Evolutionary conservation across 2,113 vertebrate species (phyloP).

Genomic region (Corynorhinus townsendii): DNA sequence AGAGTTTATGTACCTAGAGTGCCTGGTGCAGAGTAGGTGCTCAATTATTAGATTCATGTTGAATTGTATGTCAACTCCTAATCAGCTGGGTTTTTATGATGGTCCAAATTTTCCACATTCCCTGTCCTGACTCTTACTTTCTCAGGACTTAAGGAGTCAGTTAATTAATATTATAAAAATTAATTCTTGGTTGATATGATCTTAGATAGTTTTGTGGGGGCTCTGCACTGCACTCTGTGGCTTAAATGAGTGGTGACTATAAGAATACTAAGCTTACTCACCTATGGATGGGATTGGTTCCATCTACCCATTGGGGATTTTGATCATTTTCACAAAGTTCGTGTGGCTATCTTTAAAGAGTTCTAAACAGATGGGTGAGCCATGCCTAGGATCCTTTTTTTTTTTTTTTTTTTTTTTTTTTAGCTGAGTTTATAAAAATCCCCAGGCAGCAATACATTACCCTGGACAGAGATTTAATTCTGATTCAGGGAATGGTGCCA

Average conservation of each 20-base stretch:
- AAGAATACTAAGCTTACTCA: neutral
- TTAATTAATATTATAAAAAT: neutral
- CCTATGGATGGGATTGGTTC: neutral
- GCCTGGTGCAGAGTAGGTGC: neutral
- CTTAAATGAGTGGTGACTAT: neutral
- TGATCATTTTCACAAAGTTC: slow-evolving; percentile 31
- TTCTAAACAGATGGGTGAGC: slow-evolving; percentile 59
- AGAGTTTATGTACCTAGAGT: neutral
- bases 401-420: slow-evolving; percentile 57
- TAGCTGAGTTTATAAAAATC: slow-evolving; percentile 56
- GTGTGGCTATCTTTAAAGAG: neutral
- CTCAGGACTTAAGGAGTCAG: neutral
- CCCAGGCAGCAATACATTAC: slow-evolving; percentile 44
- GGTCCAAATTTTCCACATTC: neutral
- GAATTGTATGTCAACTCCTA: neutral
- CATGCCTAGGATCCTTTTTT: slow-evolving; percentile 34
- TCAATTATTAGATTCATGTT: neutral
- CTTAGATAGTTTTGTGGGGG: neutral
- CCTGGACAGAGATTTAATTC: slow-evolving; percentile 68
- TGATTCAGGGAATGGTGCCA: slow-evolving; percentile 61
- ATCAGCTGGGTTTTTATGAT: neutral
- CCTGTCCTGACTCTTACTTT: neutral
- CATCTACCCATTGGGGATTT: neutral
- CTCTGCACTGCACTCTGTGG: neutral
- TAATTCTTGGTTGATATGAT: neutral